Conservation (phyloP, 2,888 invertebrate genomes). For the Diarsia mendica region DNA sequence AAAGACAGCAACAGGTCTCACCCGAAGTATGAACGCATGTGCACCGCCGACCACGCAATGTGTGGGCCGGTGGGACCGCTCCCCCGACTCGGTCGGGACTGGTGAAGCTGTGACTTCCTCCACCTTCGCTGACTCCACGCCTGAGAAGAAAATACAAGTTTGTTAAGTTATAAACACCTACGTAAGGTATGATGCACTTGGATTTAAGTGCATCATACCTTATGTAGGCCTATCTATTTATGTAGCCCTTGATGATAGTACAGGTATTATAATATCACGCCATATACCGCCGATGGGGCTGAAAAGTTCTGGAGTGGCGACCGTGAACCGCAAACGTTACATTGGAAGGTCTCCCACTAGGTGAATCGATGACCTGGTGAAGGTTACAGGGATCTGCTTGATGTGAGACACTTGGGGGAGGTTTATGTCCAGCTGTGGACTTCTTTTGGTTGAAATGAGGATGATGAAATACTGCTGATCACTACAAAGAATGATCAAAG, state of each 20-base stretch:
- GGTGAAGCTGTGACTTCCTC: conserved; percentile 66
- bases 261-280: neutral
- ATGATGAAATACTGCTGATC: too few species aligned
- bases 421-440: too few species aligned
- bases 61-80: conserved; percentile 51
- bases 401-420: too few species aligned
- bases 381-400: too few species aligned
- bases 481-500: neutral
- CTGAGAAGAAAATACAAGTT: conserved; percentile 58
- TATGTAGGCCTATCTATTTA: neutral
- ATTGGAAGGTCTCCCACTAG: too few species aligned
- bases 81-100: conserved; percentile 61
- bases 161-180: too few species aligned
- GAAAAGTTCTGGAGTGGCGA: too few species aligned
- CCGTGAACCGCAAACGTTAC: too few species aligned
- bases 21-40: conserved; percentile 86
- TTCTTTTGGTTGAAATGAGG: too few species aligned
- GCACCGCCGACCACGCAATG: conserved; percentile 86
- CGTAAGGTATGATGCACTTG: too few species aligned
- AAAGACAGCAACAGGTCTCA: conserved; percentile 51
- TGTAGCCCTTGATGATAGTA: neutral
- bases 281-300: neutral
- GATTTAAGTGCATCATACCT: neutral
- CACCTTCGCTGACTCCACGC: conserved; percentile 73
- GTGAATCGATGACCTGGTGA: too few species aligned